phyloP scores from a whole-genome alignment of 2,797 vertebrate species.

The Poeciliopsis paucimaculata region DNA sequence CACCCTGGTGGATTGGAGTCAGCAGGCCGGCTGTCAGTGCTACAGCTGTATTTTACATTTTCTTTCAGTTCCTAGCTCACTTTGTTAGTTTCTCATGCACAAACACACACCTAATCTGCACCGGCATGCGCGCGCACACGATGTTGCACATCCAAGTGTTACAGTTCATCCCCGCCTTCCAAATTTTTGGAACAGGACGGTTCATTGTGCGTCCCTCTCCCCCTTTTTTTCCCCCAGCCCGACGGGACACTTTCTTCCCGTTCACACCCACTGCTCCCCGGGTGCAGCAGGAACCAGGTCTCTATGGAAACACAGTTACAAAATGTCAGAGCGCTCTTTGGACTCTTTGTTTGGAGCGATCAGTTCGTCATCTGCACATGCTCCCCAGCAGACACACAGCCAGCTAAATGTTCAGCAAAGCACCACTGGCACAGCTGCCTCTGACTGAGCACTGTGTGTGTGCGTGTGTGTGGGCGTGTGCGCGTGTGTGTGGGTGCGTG shows the following conservation, averaged over 20 bases:
- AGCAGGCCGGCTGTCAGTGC: slow-evolving; percentile 65
- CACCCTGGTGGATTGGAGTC: slow-evolving; percentile 68
- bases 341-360: slow-evolving; percentile 73
- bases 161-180: slow-evolving; percentile 56
- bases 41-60: slow-evolving; percentile 73
- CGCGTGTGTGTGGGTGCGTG: background rate
- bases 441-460: slow-evolving; percentile 4
- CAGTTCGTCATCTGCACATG: slow-evolving; percentile 72
- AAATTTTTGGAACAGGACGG: slow-evolving; percentile 69
- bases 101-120: slow-evolving; percentile 3
- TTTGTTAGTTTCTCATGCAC: slow-evolving; percentile 29
- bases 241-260: slow-evolving; percentile 74
- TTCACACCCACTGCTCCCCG: slow-evolving; percentile 71
- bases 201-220: slow-evolving; percentile 66
- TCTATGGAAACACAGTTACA: slow-evolving; percentile 77
- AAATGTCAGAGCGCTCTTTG: slow-evolving; percentile 82
- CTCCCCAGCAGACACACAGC: slow-evolving; percentile 53
- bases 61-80: slow-evolving; percentile 36
- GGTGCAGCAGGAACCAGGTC: slow-evolving; percentile 72
- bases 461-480: background rate
- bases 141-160: slow-evolving; percentile 58
- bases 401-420: slow-evolving; percentile 37
- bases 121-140: slow-evolving; percentile 18
- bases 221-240: slow-evolving; percentile 21
- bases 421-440: slow-evolving; percentile 54